Conservation (phyloP, 1,140 invertebrate genomes). For the Brachionus rubens region DNA sequence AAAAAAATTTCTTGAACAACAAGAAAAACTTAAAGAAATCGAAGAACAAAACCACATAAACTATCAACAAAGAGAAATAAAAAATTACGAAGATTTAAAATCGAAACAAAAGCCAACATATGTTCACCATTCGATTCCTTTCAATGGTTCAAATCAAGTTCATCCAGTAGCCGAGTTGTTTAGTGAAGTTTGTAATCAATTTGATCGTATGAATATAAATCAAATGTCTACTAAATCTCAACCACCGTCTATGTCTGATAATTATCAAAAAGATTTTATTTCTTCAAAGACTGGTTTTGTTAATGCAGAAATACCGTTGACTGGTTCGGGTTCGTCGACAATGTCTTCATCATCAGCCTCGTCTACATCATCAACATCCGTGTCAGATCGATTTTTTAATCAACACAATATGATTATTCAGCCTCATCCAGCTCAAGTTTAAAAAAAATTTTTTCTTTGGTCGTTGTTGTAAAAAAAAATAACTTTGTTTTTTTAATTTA, state of each 20-base stretch:
- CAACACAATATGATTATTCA: slow-evolving; percentile 26
- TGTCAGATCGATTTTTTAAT: slow-evolving; percentile 24
- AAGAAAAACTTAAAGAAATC: slow-evolving; percentile 35
- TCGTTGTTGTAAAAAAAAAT: too few relatives aligned
- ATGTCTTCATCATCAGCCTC: slow-evolving; percentile 36
- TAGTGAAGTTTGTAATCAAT: not conserved
- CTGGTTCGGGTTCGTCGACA: not conserved
- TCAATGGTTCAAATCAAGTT: slow-evolving; percentile 31
- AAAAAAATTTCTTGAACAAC: slow-evolving; percentile 37
- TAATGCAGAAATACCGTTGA: slow-evolving; percentile 7
- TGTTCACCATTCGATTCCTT: slow-evolving; percentile 26
- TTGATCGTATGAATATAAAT: slow-evolving; percentile 34
- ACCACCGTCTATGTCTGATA: slow-evolving; percentile 5
- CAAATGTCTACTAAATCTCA: slow-evolving; percentile 45
- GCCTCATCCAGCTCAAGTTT: slow-evolving; percentile 46
- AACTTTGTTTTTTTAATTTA: not conserved
- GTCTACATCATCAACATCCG: not conserved
- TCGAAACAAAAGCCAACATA: not conserved
- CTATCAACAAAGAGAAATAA: not conserved
- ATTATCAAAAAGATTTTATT: slow-evolving; percentile 17
- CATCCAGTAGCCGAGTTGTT: slow-evolving; percentile 18
- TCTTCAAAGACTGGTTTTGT: not conserved
- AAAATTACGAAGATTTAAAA: slow-evolving; percentile 7
- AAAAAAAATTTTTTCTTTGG: not conserved
- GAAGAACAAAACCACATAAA: not conserved